phyloP scores from a whole-genome alignment of 2,113 vertebrate species.

The Limnothrissa miodon region DNA sequence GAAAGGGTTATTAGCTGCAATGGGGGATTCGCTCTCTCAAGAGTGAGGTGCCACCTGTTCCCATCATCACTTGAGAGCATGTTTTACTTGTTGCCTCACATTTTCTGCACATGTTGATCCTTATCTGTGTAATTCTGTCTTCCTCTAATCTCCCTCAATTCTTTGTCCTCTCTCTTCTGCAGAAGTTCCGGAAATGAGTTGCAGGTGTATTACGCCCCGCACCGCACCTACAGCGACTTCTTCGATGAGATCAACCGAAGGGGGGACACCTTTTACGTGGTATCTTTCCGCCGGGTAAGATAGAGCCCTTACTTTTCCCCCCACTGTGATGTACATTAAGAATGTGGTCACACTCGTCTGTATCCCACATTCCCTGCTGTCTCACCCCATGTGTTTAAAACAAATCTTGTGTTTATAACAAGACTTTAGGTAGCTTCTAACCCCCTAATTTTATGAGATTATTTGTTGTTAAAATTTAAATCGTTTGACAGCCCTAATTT shows the following conservation, averaged over 20 bases:
- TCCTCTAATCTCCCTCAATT: not conserved
- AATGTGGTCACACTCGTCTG: not conserved
- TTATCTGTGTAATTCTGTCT: not conserved
- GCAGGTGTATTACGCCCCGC: slow-evolving; percentile 89
- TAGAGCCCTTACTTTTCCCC: not conserved
- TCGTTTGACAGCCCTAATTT: too few relatives aligned
- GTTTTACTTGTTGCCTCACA: too few relatives aligned
- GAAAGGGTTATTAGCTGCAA: too few relatives aligned
- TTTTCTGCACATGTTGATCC: not conserved
- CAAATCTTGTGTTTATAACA: too few relatives aligned
- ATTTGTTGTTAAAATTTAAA: too few relatives aligned
- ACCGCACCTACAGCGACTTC: slow-evolving; percentile 83
- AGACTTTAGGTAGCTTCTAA: too few relatives aligned
- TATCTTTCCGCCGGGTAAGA: slow-evolving; percentile 94
- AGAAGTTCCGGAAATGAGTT: slow-evolving; percentile 84
- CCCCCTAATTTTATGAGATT: too few relatives aligned
- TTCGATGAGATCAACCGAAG: slow-evolving; percentile 87
- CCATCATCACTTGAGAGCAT: too few relatives aligned
- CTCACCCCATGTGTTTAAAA: not conserved
- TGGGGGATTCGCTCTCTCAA: too few relatives aligned
- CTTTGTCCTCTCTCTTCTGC: slow-evolving; percentile 38
- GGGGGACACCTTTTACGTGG: slow-evolving; percentile 91
- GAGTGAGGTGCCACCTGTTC: too few relatives aligned
- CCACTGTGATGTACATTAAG: not conserved
- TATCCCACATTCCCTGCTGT: not conserved